These are phyloP conservation scores for Popillia japonica DNA, from an alignment of 1,140 invertebrate genomes.

Conservation along the genomic window DNA sequence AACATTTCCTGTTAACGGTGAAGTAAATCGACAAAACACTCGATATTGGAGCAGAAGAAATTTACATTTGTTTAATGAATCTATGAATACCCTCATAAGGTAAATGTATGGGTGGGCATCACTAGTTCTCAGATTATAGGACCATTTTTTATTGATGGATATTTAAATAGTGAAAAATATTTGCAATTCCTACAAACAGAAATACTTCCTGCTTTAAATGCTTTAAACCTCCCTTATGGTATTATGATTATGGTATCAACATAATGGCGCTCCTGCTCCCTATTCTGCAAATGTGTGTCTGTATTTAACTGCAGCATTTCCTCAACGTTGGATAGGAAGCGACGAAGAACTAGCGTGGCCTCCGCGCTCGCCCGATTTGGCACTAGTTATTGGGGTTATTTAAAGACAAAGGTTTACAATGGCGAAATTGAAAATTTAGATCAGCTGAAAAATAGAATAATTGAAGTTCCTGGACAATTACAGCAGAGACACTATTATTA, in stretches of 20 bases:
- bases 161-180: no score
- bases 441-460: no score
- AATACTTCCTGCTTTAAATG: constrained; percentile 18
- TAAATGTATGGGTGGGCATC: not conserved
- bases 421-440: no score
- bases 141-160: no score
- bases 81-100: not conserved
- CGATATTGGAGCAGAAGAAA: no score
- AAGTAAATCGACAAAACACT: no score
- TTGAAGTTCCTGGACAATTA: no score
- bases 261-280: constrained; percentile 4
- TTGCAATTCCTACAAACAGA: no score
- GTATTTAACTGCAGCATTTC: constrained; percentile 45
- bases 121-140: no score
- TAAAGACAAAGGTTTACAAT: no score
- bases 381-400: constrained; percentile 43
- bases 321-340: constrained; percentile 52
- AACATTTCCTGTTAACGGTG: no score
- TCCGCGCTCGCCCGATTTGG: constrained; percentile 54
- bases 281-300: not conserved
- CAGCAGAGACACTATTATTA: no score
- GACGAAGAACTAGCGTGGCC: constrained; percentile 52
- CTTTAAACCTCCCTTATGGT: constrained; percentile 21
- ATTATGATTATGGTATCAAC: constrained; percentile 29
- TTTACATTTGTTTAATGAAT: constrained; percentile 6